Conservation (phyloP, 2,797 vertebrate genomes). For the Anisognathus igniventris region DNA sequence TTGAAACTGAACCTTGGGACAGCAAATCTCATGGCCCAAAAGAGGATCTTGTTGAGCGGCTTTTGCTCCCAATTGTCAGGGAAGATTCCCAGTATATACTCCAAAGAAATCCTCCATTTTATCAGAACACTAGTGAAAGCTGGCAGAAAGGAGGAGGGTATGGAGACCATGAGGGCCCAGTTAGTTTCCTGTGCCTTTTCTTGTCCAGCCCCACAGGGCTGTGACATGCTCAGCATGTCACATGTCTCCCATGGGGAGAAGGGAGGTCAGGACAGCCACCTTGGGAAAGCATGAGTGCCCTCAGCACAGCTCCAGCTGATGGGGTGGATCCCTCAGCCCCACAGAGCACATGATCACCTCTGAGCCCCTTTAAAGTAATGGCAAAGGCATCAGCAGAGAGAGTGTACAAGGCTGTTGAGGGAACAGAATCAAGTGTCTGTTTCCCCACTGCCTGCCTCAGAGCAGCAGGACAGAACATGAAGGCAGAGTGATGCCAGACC, state of each 20-base stretch:
- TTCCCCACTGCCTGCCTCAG: not conserved
- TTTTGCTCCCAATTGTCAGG: not conserved
- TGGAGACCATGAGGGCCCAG: fast-evolving
- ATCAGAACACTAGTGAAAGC: not conserved
- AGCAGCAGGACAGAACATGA: not conserved
- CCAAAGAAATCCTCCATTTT: not conserved
- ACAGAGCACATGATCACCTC: not conserved
- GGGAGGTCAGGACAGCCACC: not conserved
- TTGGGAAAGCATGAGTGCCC: not conserved
- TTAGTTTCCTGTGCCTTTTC: not conserved
- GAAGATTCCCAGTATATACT: not conserved
- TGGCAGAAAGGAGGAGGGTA: not conserved
- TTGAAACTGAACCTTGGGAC: not conserved
- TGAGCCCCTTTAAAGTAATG: not conserved
- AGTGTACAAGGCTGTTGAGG: not conserved
- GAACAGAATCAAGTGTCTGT: not conserved
- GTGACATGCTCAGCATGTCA: not conserved
- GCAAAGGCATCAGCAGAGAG: not conserved
- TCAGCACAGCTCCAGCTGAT: not conserved
- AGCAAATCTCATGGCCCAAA: not conserved
- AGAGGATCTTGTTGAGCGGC: not conserved
- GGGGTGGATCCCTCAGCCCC: not conserved
- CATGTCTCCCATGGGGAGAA: not conserved
- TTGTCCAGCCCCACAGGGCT: not conserved
- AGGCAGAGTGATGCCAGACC: not conserved